Percentiles rank a stretch among this genome's conserved stretches.
phyloP scores from a whole-genome alignment of 2,888 invertebrate species.

The Caenorhabditis becei region DNA sequence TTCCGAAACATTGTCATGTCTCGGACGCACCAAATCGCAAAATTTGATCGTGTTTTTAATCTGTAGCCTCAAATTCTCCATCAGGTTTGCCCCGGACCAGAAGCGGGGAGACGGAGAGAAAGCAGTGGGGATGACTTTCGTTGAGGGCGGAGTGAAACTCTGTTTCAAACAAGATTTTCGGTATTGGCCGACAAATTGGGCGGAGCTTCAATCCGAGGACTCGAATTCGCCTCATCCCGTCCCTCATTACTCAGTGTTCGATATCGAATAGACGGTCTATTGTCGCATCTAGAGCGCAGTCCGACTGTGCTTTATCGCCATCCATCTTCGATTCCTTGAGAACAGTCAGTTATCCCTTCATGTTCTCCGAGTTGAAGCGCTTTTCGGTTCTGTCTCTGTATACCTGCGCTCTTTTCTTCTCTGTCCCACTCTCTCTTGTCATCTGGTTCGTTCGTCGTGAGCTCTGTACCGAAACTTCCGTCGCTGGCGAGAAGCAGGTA shows the following conservation, averaged over 20 bases:
- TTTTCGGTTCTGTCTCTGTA: slow-evolving; percentile 65
- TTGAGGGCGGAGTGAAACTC: slow-evolving; percentile 63
- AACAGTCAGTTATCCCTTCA: slow-evolving; percentile 61
- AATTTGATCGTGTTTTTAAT: slow-evolving; percentile 58
- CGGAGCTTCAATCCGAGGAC: slow-evolving; percentile 49
- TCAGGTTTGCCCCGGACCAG: slow-evolving; percentile 58
- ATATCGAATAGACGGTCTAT: slow-evolving; percentile 63
- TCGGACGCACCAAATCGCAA: slow-evolving; percentile 48
- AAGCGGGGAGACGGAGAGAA: slow-evolving; percentile 57
- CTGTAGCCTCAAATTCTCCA: slow-evolving; percentile 58
- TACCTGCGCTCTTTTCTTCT: slow-evolving; percentile 73
- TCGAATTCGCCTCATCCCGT: slow-evolving; percentile 63
- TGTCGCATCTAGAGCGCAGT: slow-evolving; percentile 64
- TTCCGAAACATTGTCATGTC: slow-evolving; percentile 44
- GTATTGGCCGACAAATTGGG: slow-evolving; percentile 49
- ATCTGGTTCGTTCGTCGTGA: slow-evolving; percentile 80
- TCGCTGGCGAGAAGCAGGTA: slow-evolving; percentile 78
- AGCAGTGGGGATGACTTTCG: slow-evolving; percentile 59
- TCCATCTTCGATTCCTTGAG: slow-evolving; percentile 55
- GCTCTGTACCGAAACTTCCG: slow-evolving; percentile 77
- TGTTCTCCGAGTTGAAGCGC: slow-evolving; percentile 65
- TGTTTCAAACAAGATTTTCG: slow-evolving; percentile 62
- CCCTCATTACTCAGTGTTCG: slow-evolving; percentile 61
- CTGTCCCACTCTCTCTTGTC: slow-evolving; percentile 78
- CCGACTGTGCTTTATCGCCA: slow-evolving; percentile 61